These are phyloP conservation scores for Cryptocephalus moraei DNA, from an alignment of 2,888 invertebrate genomes.

Conservation along the genomic window DNA sequence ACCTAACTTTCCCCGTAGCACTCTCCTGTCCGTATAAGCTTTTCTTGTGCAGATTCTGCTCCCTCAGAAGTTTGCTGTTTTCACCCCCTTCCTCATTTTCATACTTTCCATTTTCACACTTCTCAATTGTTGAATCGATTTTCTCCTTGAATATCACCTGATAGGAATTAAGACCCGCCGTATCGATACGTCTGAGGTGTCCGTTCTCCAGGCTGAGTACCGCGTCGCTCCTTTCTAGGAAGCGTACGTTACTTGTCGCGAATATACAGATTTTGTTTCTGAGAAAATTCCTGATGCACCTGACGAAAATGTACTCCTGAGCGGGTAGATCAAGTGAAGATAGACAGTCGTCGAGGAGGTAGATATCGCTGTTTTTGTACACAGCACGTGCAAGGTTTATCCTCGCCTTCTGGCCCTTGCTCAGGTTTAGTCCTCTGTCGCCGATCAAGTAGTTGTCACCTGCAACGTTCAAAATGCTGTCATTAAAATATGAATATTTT, in stretches of 20 bases:
- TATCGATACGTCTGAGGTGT: neutral
- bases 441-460: constrained; percentile 71
- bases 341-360: constrained; percentile 69
- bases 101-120: neutral
- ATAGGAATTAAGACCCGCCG: neutral
- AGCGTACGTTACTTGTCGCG: constrained; percentile 14
- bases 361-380: constrained; percentile 65
- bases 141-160: neutral
- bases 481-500: no score
- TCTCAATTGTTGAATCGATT: constrained; percentile 1
- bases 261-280: constrained; percentile 20
- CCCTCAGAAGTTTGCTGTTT: constrained; percentile 4
- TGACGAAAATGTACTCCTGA: constrained; percentile 56
- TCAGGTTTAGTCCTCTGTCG: constrained; percentile 66
- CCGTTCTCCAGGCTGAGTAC: neutral
- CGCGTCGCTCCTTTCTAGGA: neutral
- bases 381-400: constrained; percentile 66
- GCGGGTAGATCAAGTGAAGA: constrained; percentile 70
- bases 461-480: no score
- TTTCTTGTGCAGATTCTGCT: constrained; percentile 1
- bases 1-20: constrained; percentile 19
- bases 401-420: constrained; percentile 71
- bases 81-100: constrained; percentile 9
- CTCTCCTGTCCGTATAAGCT: constrained; percentile 19
- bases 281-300: constrained; percentile 34